Evolutionary conservation across 2,797 vertebrate species (phyloP).

Genomic region (Artibeus jamaicensis): DNA sequence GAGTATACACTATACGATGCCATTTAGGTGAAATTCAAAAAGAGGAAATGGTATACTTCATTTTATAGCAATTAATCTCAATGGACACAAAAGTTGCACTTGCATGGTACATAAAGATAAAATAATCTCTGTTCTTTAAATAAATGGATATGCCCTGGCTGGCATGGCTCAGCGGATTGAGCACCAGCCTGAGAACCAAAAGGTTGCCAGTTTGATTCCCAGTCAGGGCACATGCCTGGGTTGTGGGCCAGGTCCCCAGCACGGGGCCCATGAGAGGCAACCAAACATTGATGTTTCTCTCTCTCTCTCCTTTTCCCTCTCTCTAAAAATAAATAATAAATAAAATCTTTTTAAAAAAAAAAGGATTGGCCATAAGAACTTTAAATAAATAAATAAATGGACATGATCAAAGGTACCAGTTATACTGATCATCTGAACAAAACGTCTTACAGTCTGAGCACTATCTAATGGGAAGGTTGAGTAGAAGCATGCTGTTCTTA

Average conservation of each 20-base stretch:
- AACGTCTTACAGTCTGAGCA: not conserved
- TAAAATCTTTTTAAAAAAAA: too few species aligned
- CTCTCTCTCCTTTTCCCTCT: too few species aligned
- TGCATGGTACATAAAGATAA: not conserved
- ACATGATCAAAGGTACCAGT: slow-evolving; percentile 5
- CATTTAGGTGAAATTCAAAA: not conserved
- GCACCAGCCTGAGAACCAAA: too few species aligned
- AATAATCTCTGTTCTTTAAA: not conserved
- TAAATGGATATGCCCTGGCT: not conserved
- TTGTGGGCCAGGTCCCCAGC: too few species aligned
- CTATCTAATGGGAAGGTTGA: not conserved
- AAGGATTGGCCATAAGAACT: too few species aligned
- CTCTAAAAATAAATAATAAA: too few species aligned
- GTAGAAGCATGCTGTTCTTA: not conserved
- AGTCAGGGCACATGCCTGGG: too few species aligned
- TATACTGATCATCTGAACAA: not conserved
- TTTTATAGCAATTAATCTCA: not conserved
- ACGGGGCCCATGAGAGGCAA: too few species aligned
- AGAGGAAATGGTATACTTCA: not conserved
- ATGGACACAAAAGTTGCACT: not conserved
- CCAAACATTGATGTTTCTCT: too few species aligned
- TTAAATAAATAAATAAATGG: not conserved
- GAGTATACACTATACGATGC: not conserved
- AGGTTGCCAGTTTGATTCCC: too few species aligned
- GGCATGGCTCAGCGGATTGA: too few species aligned